Evolutionary conservation across 2,113 vertebrate genomes (phyloP).

Genomic region (Malurus cyaneus): DNA sequence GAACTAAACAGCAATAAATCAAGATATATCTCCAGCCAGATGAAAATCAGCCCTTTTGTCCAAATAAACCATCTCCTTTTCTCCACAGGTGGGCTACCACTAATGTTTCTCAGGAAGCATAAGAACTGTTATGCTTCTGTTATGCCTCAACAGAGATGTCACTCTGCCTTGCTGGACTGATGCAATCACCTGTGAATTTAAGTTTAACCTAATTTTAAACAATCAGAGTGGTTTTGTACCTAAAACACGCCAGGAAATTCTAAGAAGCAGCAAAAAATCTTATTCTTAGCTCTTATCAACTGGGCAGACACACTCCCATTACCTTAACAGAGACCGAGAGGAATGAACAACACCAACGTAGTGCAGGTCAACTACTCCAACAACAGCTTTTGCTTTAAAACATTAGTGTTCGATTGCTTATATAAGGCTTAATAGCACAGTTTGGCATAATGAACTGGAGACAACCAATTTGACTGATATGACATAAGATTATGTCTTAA

Average conservation of each 20-base stretch:
- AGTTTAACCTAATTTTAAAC: not conserved
- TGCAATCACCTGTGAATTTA: not conserved
- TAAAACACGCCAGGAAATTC: not conserved
- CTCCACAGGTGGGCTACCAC: not conserved
- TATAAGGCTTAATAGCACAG: not conserved
- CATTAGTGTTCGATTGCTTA: not conserved
- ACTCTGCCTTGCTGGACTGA: not conserved
- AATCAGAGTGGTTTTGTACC: not conserved
- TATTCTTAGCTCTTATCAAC: not conserved
- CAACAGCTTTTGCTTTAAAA: not conserved
- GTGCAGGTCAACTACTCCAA: not conserved
- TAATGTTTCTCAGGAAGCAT: not conserved
- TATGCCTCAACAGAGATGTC: not conserved
- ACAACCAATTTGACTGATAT: rapidly evolving
- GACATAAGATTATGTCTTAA: not conserved
- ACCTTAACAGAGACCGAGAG: not conserved
- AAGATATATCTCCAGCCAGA: not conserved
- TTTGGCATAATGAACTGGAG: not conserved
- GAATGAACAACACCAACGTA: not conserved
- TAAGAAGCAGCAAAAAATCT: not conserved
- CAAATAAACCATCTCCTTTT: not conserved
- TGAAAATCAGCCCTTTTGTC: not conserved
- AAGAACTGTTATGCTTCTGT: not conserved
- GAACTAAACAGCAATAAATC: not conserved
- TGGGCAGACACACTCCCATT: not conserved